Conservation (phyloP, 2,888 invertebrate species). For the Aporophyla lueneburgensis region DNA sequence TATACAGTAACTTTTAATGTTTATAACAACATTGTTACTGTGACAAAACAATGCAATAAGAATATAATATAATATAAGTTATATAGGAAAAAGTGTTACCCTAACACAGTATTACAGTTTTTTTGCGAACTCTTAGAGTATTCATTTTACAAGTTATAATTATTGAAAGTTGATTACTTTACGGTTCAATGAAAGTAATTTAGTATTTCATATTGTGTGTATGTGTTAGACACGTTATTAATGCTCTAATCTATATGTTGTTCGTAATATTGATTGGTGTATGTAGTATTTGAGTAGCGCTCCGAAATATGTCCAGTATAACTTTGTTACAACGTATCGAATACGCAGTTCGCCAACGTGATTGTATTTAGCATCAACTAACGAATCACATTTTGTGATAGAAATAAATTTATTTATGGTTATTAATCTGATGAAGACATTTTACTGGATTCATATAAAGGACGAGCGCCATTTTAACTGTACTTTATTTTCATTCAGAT, state of each 20-base stretch:
- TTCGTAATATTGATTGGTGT: constrained; percentile 42
- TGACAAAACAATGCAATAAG: constrained; percentile 40
- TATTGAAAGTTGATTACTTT: constrained; percentile 22
- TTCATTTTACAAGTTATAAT: constrained; percentile 32
- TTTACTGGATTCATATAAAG: constrained; percentile 6
- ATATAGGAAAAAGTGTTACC: constrained; percentile 39
- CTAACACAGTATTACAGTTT: constrained; percentile 46
- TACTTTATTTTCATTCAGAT: constrained; percentile 12
- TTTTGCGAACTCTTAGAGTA: constrained; percentile 23
- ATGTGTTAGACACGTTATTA: constrained; percentile 47
- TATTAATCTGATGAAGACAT: background rate
- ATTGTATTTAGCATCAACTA: background rate
- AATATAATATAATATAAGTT: constrained; percentile 1
- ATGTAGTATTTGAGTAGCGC: constrained; percentile 17
- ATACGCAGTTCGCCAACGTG: background rate
- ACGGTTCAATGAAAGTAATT: constrained; percentile 24
- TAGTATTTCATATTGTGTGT: constrained; percentile 24
- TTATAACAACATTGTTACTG: constrained; percentile 20
- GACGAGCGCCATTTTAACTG: constrained; percentile 28
- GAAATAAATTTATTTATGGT: background rate
- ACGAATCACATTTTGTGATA: too few species aligned
- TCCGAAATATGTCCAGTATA: constrained; percentile 23
- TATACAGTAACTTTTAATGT: constrained; percentile 23
- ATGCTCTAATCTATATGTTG: constrained; percentile 50
- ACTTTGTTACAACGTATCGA: background rate